Evolutionary conservation across 2,113 vertebrate species (phyloP), one percentile per base, ranked within the genome.

Genomic region (Hepsetus odoe): DNA sequence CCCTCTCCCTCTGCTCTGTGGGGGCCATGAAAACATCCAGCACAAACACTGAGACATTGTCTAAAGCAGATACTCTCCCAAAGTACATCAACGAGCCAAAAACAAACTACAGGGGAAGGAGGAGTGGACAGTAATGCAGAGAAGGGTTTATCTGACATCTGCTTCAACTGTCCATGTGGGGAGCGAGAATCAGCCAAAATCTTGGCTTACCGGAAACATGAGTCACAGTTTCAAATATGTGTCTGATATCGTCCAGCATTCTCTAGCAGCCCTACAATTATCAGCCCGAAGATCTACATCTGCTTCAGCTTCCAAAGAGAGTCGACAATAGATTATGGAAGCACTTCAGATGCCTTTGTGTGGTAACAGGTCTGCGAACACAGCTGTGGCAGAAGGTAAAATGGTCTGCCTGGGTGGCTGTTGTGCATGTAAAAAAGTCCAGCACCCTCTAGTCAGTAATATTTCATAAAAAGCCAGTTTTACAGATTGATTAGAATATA

Each of bases 201-300:
- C 59, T 59, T 59, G 56, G 56, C 26, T 49, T 28, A 49, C 66
- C 49, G 66, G 66, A 69, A 69, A 46, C 22, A n/a, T 70, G 67
- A 70, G 67, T 69, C 67, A 71, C 18, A 11, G 30, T 35, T 22
- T 6, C 49, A 71, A 35, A 71, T n/a, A 62, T 62, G 59, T 62
- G 59, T 62, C 32, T 33, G 59, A 33, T 16, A 62, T 33, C 28
- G 32, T 62, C 59, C 20, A 16, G 28, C 13, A 33, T 33, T 62
- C 16, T 62, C 30, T 20, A 30, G 6, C 13, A 30, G 30, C 20
- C 59, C 59, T 62, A 30, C 30, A 9, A 33, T 33, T 62, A 62
- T 33, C 59, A 33, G 28, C 20, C 59, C 33, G 5, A 62, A 62
- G 28, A 62, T 62, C 24, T 18, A 62, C 59, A 62, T 62, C 59